Conservation (phyloP, 2,797 vertebrate genomes). For the Micromesistius poutassou region DNA sequence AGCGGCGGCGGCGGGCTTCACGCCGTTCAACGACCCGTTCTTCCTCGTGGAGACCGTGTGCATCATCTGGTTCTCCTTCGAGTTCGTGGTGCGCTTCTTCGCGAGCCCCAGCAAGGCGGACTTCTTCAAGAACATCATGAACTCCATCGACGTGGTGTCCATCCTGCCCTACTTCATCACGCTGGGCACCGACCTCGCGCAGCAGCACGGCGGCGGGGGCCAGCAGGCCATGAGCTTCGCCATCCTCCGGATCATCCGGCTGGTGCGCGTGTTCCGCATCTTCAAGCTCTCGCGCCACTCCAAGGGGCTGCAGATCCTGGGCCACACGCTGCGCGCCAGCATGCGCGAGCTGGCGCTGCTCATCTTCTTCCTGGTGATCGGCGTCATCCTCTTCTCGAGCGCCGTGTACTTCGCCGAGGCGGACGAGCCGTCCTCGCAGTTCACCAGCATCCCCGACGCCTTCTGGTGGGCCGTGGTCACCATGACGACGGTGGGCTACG, state of each 20-base stretch:
- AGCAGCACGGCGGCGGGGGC: constrained; percentile 82
- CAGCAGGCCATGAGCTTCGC: constrained; percentile 98
- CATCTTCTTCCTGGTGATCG: constrained; percentile 98
- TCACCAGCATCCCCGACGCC: constrained; percentile 98
- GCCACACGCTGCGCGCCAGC: constrained; percentile 94
- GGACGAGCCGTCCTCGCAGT: constrained; percentile 93
- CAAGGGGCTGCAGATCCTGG: constrained; percentile 97
- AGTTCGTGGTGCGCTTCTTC: constrained; percentile 95
- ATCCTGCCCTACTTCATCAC: constrained; percentile 99
- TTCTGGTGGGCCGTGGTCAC: constrained; percentile 99
- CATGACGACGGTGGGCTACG: constrained; percentile 99
- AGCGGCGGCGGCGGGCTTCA: too few species aligned
- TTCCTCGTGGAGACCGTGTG: constrained; percentile 98
- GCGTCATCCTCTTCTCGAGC: constrained; percentile 98
- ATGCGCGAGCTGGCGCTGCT: constrained; percentile 97
- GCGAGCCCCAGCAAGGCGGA: constrained; percentile 91
- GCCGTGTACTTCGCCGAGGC: constrained; percentile 98
- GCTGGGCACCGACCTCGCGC: constrained; percentile 92
- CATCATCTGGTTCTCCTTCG: constrained; percentile 99
- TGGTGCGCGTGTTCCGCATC: constrained; percentile 96
- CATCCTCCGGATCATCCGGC: constrained; percentile 95
- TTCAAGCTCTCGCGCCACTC: constrained; percentile 98
- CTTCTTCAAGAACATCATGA: constrained; percentile 99
- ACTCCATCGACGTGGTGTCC: constrained; percentile 98
- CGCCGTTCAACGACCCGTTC: constrained; percentile 96